These are phyloP conservation scores for Sphecodes monilicornis DNA, from an alignment of 2,888 invertebrate species.

Conservation along the genomic window DNA sequence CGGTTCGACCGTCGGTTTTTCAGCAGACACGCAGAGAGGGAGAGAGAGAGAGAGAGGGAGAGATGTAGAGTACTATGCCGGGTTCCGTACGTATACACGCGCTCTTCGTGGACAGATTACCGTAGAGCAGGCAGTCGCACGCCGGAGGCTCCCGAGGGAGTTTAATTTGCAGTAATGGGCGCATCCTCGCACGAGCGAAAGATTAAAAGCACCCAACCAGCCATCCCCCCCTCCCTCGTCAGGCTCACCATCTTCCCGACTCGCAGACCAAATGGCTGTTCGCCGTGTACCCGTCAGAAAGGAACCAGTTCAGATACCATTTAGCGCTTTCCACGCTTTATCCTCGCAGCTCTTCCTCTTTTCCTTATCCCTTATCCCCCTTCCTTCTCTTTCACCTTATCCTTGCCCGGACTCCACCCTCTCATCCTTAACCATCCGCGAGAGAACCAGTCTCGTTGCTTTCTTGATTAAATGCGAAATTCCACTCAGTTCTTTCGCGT, in stretches of 20 bases:
- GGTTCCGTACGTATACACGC: conserved; percentile 45
- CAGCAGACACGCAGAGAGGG: conserved; percentile 51
- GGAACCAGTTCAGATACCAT: conserved; percentile 74
- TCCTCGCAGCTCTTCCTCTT: conserved; percentile 55
- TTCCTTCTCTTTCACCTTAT: not conserved
- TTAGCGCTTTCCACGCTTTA: conserved; percentile 74
- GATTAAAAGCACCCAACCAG: conserved; percentile 74
- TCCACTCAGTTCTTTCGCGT: conserved; percentile 75
- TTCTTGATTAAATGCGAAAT: conserved; percentile 81
- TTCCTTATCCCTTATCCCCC: conserved; percentile 32
- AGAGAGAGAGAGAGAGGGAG: not conserved
- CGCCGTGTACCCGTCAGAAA: conserved; percentile 65
- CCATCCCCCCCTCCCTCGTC: conserved; percentile 42
- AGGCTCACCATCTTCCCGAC: conserved; percentile 68
- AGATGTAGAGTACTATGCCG: not conserved
- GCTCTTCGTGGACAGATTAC: conserved; percentile 71
- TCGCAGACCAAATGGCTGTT: conserved; percentile 72
- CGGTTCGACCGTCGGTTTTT: conserved; percentile 69
- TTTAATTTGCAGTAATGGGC: conserved; percentile 78
- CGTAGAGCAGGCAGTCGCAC: conserved; percentile 69
- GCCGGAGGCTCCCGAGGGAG: conserved; percentile 70
- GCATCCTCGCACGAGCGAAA: conserved; percentile 77
- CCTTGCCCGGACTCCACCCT: conserved; percentile 5
- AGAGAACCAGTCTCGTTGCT: conserved; percentile 68
- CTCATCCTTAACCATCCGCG: conserved; percentile 23